These are phyloP conservation scores for Acronicta aceris DNA, from an alignment of 2,888 invertebrate genomes.

Conservation along the genomic window DNA sequence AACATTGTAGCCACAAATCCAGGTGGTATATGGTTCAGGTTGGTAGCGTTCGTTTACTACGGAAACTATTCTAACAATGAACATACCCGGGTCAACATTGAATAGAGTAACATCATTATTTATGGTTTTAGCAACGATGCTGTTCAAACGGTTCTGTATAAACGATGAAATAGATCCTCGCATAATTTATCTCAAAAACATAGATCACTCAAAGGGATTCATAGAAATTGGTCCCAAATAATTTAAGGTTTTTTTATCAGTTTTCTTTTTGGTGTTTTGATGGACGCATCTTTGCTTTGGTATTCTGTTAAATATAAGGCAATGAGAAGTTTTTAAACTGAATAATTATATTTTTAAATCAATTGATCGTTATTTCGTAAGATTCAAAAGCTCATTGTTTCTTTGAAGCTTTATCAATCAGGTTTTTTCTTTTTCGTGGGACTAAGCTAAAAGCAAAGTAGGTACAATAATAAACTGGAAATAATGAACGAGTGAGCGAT, in stretches of 20 bases:
- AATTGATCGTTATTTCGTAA: conserved; percentile 1
- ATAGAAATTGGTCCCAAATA: conserved; percentile 14
- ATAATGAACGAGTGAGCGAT: not conserved
- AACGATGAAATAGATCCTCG: conserved; percentile 3
- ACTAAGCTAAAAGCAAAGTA: not conserved
- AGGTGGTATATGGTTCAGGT: conserved; percentile 7
- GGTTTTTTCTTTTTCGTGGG: conserved; percentile 2
- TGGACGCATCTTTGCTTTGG: conserved; percentile 9
- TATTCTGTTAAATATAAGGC: conserved; percentile 21
- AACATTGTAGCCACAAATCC: conserved; percentile 6
- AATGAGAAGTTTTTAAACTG: conserved; percentile 25
- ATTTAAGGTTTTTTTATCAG: conserved; percentile 6
- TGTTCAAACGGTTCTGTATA: conserved; percentile 5
- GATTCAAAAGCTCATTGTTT: conserved; percentile 18
- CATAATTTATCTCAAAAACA: conserved; percentile 13
- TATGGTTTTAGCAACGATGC: conserved; percentile 14
- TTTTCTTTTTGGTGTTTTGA: not conserved
- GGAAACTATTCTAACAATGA: conserved; percentile 16
- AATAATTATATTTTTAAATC: conserved; percentile 6
- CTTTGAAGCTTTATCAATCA: conserved; percentile 21
- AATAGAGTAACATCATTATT: conserved; percentile 37
- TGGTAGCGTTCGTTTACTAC: conserved; percentile 8
- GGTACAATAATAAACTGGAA: not conserved
- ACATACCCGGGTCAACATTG: conserved; percentile 14
- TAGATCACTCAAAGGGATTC: conserved; percentile 11